These are phyloP conservation scores for Lasioglossum calceatum DNA, from an alignment of 2,888 invertebrate genomes.

Conservation along the genomic window DNA sequence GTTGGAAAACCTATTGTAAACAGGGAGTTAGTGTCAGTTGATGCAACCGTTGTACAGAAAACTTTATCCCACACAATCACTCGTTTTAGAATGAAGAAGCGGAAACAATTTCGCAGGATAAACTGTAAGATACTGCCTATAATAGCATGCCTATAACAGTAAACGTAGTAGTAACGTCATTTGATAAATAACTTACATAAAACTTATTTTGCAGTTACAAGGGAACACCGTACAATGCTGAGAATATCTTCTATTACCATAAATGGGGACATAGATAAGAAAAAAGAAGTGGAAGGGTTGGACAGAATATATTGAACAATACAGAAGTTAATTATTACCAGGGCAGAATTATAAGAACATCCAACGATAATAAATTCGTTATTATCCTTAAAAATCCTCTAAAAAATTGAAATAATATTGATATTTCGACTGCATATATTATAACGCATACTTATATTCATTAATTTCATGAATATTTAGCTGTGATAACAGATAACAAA, in stretches of 20 bases:
- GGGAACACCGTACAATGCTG: constrained; percentile 90
- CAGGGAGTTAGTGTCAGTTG: constrained; percentile 89
- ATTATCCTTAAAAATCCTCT: neutral
- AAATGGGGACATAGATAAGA: constrained; percentile 86
- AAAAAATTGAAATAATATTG: neutral
- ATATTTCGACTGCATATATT: neutral
- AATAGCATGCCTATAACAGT: no score
- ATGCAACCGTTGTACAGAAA: constrained; percentile 94
- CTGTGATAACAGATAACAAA: neutral
- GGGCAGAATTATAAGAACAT: neutral
- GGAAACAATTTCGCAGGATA: constrained; percentile 91
- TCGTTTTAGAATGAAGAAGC: constrained; percentile 90
- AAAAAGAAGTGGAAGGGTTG: constrained; percentile 83
- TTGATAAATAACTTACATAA: constrained; percentile 5
- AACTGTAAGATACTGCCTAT: constrained; percentile 86
- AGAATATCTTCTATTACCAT: constrained; percentile 91
- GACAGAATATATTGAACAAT: constrained; percentile 78
- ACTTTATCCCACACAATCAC: constrained; percentile 92
- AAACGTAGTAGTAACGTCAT: constrained; percentile 8
- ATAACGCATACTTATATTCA: neutral
- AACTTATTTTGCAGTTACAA: constrained; percentile 84
- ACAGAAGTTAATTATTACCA: neutral
- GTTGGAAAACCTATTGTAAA: constrained; percentile 93
- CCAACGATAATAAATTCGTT: neutral
- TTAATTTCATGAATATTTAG: neutral